Evolutionary conservation across 1,140 invertebrate species (phyloP), one percentile per base, ranked within the genome.

Genomic region (Calosoma granatense): DNA sequence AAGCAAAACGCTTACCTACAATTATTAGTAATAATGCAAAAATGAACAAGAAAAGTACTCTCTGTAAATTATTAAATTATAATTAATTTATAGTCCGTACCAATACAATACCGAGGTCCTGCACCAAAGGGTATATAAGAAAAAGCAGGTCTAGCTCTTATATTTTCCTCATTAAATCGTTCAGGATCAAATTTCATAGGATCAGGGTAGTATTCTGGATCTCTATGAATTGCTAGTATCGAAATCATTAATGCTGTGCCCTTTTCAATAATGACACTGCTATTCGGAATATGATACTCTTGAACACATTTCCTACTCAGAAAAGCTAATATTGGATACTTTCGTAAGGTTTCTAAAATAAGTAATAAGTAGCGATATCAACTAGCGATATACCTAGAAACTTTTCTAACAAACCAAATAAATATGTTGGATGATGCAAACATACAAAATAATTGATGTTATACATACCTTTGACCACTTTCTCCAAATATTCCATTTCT

Each of bases 111-210:
- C n/a, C n/a, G n/a, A n/a, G n/a, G n/a, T n/a, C n/a, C n/a, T n/a
- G n/a, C n/a, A n/a, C n/a, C n/a, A n/a, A n/a, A 84, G 12, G 82
- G 81, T 56, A 81, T 65, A 59, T 77, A 84, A n/a, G n/a, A n/a
- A n/a, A 0, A n/a, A n/a, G n/a, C n/a, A n/a, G n/a, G n/a, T n/a
- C n/a, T n/a, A n/a, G 73, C 71, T 0, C n/a, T 62, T 11, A 57
- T 58, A 22, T 51, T 53, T 6, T 61, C 66, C 6, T 67, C 65
- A 3, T 52, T 47, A 61, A 61, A 77, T 63, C 59, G 64, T 0
- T 69, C 66, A 1, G 69, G 69, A 60, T 71, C 61, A 53, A 61
- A 72, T 22, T 17, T 47, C 51, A 62, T 51, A 1, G 67, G 66
- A 41, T 68, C 47, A 6, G 67, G 61, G 58, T n/a, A n/a, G n/a